phyloP scores from a whole-genome alignment of 2,113 vertebrate genomes.

The Xyrauchen texanus region DNA sequence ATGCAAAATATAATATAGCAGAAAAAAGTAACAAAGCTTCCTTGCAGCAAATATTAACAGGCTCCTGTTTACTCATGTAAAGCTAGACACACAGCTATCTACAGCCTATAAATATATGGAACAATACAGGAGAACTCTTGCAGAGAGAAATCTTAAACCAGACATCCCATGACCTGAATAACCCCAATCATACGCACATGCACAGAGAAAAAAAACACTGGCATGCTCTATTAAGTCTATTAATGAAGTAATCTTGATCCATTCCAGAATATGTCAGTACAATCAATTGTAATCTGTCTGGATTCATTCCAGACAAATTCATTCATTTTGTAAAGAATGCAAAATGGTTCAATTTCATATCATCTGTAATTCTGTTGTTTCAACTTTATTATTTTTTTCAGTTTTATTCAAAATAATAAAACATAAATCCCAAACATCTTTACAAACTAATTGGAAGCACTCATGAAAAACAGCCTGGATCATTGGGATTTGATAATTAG shows the following conservation, averaged over 20 bases:
- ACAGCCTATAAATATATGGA: not conserved
- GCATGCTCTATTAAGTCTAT: not conserved
- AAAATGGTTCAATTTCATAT: not conserved
- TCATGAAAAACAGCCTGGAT: not conserved
- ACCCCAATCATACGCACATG: not conserved
- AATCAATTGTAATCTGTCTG: not conserved
- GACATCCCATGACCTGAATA: not conserved
- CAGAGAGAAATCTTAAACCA: not conserved
- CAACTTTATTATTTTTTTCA: no score
- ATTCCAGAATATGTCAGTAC: not conserved
- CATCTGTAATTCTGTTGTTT: no score
- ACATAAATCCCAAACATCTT: not conserved
- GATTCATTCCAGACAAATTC: not conserved
- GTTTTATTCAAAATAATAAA: no score
- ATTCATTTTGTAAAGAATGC: not conserved
- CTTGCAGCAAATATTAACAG: no score
- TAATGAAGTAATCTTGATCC: not conserved
- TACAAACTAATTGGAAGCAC: not conserved
- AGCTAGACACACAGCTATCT: not conserved
- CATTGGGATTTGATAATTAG: slow-evolving; percentile 19
- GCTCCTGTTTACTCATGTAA: not conserved
- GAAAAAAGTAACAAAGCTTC: not conserved
- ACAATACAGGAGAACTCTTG: not conserved
- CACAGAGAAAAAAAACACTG: not conserved
- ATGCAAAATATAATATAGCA: not conserved